Evolutionary conservation across 2,113 vertebrate species (phyloP).

Genomic region (Ancistrus triradiatus): DNA sequence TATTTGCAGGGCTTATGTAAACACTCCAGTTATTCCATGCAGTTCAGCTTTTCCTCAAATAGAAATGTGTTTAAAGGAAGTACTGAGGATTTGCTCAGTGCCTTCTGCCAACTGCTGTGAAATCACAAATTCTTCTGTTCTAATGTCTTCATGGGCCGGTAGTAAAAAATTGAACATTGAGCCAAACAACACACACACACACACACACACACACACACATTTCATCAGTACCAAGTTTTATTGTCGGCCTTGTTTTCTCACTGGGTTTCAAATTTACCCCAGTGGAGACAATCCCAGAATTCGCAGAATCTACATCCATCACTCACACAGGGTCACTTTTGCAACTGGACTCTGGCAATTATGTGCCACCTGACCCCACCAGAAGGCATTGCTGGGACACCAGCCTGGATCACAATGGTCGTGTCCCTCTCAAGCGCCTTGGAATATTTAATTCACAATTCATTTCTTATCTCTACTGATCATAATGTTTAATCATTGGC

Average conservation of each 20-base stretch:
- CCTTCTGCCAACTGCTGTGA: conserved; percentile 26
- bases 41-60: conserved; percentile 42
- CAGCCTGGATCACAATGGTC: too few species aligned
- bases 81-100: conserved; percentile 13
- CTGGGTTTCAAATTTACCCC: not conserved
- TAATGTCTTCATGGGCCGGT: conserved; percentile 23
- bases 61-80: conserved; percentile 25
- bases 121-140: too few species aligned
- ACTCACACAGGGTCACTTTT: too few species aligned
- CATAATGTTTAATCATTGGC: too few species aligned
- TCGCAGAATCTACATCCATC: too few species aligned
- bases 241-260: not conserved
- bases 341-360: too few species aligned
- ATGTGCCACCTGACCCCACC: too few species aligned
- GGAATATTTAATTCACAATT: too few species aligned
- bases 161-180: conserved; percentile 23
- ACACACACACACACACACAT: conserved; percentile 7
- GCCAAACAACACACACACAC: conserved; percentile 14
- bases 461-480: too few species aligned
- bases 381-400: too few species aligned
- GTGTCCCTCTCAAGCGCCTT: too few species aligned
- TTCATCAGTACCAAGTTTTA: not conserved
- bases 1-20: conserved; percentile 44
- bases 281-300: too few species aligned
- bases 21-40: conserved; percentile 42